Evolutionary conservation across 2,888 invertebrate genomes (phyloP).

Genomic region (Embidobia sp.): DNA sequence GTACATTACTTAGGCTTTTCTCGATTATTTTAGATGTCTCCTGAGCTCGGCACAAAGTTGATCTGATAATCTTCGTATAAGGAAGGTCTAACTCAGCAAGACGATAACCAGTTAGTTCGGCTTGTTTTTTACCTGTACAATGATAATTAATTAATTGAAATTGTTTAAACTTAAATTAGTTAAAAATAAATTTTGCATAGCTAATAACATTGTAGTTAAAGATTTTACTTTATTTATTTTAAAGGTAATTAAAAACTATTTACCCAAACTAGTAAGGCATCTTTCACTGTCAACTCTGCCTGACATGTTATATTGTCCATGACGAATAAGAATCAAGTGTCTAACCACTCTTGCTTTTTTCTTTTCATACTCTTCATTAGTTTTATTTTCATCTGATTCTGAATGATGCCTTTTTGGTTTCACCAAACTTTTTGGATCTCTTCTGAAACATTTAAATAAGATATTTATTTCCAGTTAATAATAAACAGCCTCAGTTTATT

Average conservation of each 20-base stretch:
- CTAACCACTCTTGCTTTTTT: conserved; percentile 84
- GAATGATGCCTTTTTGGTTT: conserved; percentile 83
- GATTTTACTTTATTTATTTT: no score
- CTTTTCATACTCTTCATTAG: conserved; percentile 86
- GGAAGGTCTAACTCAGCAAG: conserved; percentile 89
- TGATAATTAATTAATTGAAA: not conserved
- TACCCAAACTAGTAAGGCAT: conserved; percentile 90
- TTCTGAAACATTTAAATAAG: no score
- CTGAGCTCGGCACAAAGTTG: conserved; percentile 96
- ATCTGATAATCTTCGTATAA: conserved; percentile 90
- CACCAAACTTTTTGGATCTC: conserved; percentile 88
- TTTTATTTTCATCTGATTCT: conserved; percentile 85
- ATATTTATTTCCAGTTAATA: no score
- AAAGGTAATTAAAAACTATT: not conserved
- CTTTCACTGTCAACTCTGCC: conserved; percentile 88
- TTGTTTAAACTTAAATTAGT: no score
- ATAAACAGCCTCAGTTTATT: no score
- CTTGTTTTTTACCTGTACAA: conserved; percentile 89
- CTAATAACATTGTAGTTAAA: no score
- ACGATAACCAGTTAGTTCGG: conserved; percentile 91
- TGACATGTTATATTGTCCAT: conserved; percentile 94
- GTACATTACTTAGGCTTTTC: conserved; percentile 84
- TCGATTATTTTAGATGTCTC: conserved; percentile 94
- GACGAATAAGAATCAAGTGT: conserved; percentile 95
- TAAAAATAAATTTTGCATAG: no score